These are phyloP conservation scores for Carposina sasakii DNA, from an alignment of 1,140 invertebrate species.

Conservation along the genomic window DNA sequence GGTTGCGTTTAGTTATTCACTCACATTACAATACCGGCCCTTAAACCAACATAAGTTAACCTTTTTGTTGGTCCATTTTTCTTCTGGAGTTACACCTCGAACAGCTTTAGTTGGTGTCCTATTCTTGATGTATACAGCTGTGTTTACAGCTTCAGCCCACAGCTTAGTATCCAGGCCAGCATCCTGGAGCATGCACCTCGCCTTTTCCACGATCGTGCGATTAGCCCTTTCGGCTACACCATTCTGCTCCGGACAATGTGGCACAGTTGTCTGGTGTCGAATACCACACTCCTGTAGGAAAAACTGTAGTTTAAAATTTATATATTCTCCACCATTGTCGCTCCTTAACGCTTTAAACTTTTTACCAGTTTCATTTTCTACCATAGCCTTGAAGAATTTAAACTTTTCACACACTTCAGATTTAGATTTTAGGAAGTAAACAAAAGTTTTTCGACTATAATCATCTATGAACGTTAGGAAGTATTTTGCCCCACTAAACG, in stretches of 20 bases:
- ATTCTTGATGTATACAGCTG: slow-evolving; percentile 9
- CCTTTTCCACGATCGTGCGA: slow-evolving; percentile 1
- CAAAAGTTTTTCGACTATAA: slow-evolving; percentile 26
- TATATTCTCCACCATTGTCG: slow-evolving; percentile 10
- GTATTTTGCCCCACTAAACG: slow-evolving; percentile 37
- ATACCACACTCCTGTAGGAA: not conserved
- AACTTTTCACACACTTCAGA: slow-evolving; percentile 45
- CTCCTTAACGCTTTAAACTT: slow-evolving; percentile 24
- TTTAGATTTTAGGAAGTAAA: slow-evolving; percentile 22
- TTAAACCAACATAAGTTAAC: no score
- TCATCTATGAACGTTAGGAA: slow-evolving; percentile 51
- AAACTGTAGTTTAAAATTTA: not conserved
- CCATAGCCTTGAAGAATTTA: slow-evolving; percentile 73
- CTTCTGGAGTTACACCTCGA: slow-evolving; percentile 26
- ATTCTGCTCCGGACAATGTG: not conserved
- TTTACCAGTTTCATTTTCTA: slow-evolving; percentile 72
- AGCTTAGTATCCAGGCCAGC: not conserved
- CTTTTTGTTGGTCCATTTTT: slow-evolving; percentile 39
- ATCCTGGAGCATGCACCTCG: slow-evolving; percentile 1
- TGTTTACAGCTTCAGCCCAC: slow-evolving; percentile 4
- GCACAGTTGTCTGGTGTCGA: not conserved
- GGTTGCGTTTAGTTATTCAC: no score
- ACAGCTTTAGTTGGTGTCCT: not conserved
- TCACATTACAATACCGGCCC: no score
- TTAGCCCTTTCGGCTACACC: not conserved